Percentiles rank a stretch among this genome's conserved stretches.
These are phyloP conservation scores for Tupaia tana DNA, from an alignment of 2,113 vertebrate species.

Conservation along the genomic window DNA sequence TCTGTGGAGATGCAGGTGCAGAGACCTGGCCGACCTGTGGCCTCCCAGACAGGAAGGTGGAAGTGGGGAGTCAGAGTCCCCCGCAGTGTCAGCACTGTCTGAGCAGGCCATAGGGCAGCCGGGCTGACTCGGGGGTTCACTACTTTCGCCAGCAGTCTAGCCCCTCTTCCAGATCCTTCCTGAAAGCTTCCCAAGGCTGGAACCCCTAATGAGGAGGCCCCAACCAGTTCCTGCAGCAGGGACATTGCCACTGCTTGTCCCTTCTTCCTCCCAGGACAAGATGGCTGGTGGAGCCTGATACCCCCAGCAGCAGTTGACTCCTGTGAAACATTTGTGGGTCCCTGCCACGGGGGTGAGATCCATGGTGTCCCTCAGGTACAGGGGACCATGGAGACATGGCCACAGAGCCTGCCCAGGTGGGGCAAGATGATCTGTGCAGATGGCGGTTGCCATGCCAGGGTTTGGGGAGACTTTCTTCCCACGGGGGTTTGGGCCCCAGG, in stretches of 20 bases:
- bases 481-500: not conserved
- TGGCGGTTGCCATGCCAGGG: not conserved
- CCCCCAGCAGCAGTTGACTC: not conserved
- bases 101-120: not conserved
- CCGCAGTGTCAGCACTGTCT: fast-evolving
- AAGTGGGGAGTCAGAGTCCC: not conserved
- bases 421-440: not conserved
- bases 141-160: not conserved
- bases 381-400: not conserved
- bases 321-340: not conserved
- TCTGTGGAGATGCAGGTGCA: not conserved
- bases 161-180: not conserved
- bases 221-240: not conserved
- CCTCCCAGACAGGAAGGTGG: not conserved
- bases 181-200: not conserved
- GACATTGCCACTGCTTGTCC: not conserved
- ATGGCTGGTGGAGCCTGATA: not conserved
- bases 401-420: not conserved
- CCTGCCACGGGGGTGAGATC: not conserved
- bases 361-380: not conserved
- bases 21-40: not conserved
- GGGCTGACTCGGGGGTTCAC: not conserved
- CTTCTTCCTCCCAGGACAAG: too few relatives aligned
- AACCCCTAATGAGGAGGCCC: not conserved
- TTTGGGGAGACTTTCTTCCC: not conserved